Evolutionary conservation across 2,888 invertebrate species (phyloP).

Genomic region (Epirrhoe alternata): DNA sequence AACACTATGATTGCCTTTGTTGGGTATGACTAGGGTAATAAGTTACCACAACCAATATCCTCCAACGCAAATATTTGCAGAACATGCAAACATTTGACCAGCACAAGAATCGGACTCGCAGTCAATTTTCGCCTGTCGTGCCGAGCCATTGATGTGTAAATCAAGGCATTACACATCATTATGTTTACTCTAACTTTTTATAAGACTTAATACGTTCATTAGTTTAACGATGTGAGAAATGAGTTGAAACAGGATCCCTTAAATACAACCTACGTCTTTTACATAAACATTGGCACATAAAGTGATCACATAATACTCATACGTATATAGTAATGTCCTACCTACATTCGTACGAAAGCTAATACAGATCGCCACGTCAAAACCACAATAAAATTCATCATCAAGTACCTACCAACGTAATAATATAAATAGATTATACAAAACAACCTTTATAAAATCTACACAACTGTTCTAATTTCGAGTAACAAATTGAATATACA

Average conservation of each 20-base stretch:
- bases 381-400: conserved; percentile 62
- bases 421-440: conserved; percentile 55
- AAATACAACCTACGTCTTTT: conserved; percentile 64
- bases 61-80: too few relatives aligned
- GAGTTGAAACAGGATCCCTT: conserved; percentile 56
- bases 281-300: conserved; percentile 79
- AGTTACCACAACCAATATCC: too few relatives aligned
- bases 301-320: conserved; percentile 78
- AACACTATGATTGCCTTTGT: too few relatives aligned
- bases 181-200: too few relatives aligned
- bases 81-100: too few relatives aligned
- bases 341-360: conserved; percentile 63
- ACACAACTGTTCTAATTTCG: conserved; percentile 58
- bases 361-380: conserved; percentile 45
- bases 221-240: conserved; percentile 12
- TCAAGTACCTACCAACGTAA: conserved; percentile 66
- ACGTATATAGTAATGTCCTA: conserved; percentile 56
- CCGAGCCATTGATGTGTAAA: too few relatives aligned
- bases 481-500: conserved; percentile 73
- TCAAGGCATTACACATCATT: too few relatives aligned
- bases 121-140: too few relatives aligned
- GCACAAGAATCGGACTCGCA: too few relatives aligned
- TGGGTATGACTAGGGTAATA: too few relatives aligned
- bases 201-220: conserved; percentile 11
- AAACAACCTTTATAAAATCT: conserved; percentile 78